Conservation (phyloP, 2,113 vertebrate species). For the Tylochromis polylepis region DNA sequence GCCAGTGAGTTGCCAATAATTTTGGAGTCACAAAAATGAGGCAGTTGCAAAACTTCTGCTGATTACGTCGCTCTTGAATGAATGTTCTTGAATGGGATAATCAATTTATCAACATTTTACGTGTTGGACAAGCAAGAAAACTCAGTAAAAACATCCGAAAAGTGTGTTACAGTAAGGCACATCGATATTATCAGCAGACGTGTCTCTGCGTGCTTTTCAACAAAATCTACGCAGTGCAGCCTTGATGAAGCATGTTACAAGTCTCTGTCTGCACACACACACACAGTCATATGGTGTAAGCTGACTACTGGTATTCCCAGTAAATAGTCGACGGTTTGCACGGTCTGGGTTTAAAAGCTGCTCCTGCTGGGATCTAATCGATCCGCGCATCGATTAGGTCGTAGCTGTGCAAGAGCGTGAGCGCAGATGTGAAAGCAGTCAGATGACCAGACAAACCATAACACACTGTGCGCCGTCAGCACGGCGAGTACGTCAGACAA, state of each 20-base stretch:
- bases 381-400: not conserved
- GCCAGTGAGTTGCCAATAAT: fast-evolving
- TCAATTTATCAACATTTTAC: not conserved
- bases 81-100: not conserved
- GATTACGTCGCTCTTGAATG: no score
- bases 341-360: not conserved
- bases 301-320: no score
- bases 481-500: not conserved
- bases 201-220: not conserved
- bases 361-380: not conserved
- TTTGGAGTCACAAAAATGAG: not conserved
- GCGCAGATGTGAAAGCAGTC: not conserved
- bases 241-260: not conserved
- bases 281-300: not conserved
- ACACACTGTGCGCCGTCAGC: not conserved
- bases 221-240: not conserved
- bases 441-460: not conserved
- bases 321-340: not conserved
- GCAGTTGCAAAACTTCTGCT: not conserved
- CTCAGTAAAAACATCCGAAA: not conserved
- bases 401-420: not conserved
- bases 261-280: not conserved
- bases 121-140: not conserved
- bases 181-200: not conserved
- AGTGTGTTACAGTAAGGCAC: not conserved